These are phyloP conservation scores for Rhadina sibilatrix DNA, from an alignment of 2,113 vertebrate species.

Conservation along the genomic window DNA sequence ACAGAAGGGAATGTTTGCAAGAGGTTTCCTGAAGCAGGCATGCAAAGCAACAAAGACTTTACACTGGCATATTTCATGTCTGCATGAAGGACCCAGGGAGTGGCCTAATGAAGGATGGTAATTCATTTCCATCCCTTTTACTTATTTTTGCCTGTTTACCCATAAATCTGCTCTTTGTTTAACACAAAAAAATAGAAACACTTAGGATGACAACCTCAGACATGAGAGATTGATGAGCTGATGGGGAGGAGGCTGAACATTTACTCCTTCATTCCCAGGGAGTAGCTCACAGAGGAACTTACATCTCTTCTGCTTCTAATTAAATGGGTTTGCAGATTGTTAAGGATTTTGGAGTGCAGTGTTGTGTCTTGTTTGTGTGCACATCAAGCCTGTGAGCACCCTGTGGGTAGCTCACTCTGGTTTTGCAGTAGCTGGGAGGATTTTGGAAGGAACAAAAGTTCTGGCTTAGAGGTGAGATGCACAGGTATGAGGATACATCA, in stretches of 20 bases:
- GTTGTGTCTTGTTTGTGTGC: neutral
- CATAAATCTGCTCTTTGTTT: constrained; percentile 23
- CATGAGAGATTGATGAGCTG: neutral
- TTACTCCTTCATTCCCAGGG: neutral
- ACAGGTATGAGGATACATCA: neutral
- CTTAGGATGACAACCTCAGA: neutral
- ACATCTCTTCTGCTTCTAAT: neutral
- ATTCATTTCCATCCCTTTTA: constrained; percentile 1
- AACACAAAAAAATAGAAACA: neutral
- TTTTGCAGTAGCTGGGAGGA: neutral
- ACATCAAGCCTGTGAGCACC: neutral
- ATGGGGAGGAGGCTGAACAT: neutral
- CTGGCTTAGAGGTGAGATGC: neutral
- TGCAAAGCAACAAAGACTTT: neutral
- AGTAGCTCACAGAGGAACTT: neutral
- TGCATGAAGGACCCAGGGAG: neutral
- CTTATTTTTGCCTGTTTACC: constrained; percentile 18
- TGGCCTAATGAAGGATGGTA: neutral
- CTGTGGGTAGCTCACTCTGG: neutral
- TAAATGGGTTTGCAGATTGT: neutral
- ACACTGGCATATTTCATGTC: neutral
- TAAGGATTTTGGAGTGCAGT: neutral
- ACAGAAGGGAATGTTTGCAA: neutral
- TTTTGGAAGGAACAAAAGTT: neutral
- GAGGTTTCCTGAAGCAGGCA: neutral